phyloP scores from a whole-genome alignment of 2,797 vertebrate genomes.

The Gambusia yucatana region DNA sequence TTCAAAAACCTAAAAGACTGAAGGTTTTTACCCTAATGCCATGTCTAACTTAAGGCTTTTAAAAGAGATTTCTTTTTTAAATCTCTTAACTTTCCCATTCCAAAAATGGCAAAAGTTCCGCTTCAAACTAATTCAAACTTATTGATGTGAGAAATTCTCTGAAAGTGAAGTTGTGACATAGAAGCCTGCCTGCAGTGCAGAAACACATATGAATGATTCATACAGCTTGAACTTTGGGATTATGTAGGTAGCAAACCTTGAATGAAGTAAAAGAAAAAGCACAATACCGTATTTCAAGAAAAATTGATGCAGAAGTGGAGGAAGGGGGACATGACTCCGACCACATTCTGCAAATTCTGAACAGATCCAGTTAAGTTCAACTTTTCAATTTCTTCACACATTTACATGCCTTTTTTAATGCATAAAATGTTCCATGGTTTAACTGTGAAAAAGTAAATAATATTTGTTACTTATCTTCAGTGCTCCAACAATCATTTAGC shows the following conservation, averaged over 20 bases:
- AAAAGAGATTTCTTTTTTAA: neutral
- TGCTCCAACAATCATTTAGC: constrained; percentile 13
- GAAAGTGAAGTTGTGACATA: constrained; percentile 23
- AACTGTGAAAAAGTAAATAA: neutral
- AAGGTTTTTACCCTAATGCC: neutral
- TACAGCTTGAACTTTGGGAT: constrained; percentile 30
- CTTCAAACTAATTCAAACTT: constrained; percentile 20
- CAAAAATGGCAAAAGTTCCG: neutral
- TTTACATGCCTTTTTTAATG: neutral
- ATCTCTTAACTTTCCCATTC: neutral
- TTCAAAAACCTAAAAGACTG: neutral
- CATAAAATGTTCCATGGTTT: neutral
- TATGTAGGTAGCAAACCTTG: constrained; percentile 33
- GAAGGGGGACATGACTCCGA: constrained; percentile 11
- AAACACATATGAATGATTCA: constrained; percentile 75
- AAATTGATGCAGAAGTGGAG: constrained; percentile 6
- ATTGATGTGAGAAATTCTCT: constrained; percentile 21
- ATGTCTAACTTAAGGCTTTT: too few species aligned
- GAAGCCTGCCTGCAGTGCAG: constrained; percentile 36
- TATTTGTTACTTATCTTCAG: neutral
- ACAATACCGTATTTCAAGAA: constrained; percentile 34
- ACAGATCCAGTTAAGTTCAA: constrained; percentile 55
- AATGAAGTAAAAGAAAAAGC: constrained; percentile 14
- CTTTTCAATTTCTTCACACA: neutral
- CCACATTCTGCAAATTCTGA: constrained; percentile 42